Base-by-base conservation (phyloP, 1,140 invertebrate species). In the Frieseomelitta varia region DNA sequence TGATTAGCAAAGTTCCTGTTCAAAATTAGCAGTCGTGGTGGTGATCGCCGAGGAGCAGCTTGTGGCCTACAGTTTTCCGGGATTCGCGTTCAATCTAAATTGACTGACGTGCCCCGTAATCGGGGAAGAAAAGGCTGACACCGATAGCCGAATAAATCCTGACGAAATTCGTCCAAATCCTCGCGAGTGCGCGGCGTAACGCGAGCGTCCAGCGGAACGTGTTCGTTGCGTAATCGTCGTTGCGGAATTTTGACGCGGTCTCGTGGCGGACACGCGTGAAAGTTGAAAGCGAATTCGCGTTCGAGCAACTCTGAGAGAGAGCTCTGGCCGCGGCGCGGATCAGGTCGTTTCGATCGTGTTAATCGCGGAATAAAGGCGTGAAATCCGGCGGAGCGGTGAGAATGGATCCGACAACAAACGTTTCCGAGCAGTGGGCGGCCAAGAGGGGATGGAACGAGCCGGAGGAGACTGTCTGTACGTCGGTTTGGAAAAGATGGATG, bases 1-100 rank as follows among this genome's bases (percentile, higher is more conserved):
- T 91, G 88, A 91, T 90, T 91, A 89, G 85, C 51, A 82, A 89
- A 91, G 87, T 87, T 30, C 71, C 19, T 58, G 27, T 58, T 58
- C 30, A 21, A 30, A 75, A 19, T 55, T 55, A 2, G 51, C 34
- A 47, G 47, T 39, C 24, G 53, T 34, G 19, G 14, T 58, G 6
- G 15, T 76, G 15, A 30, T 21, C 2, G 55, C 39, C 4, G 21
- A 19, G 74, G 79, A 53, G 77, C 73, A n/a, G n/a, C n/a, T 55
- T 63, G 34, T 47, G 27, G 72, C 34, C 87, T 77, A 71, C 47
- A 71, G 72, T 81, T 87, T 85, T 79, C 17, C 76, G 17, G 17
- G 34, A 76, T 65, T 51, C 58, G 6, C 17, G 51, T 79, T 58
- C 67, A 82, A 88, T 88, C 77, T 61, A 55, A 69, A 63, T 79